Percentiles rank a stretch among this genome's conserved stretches.
phyloP scores from a whole-genome alignment of 2,888 invertebrate species.

The Lasioglossum zephyrum region DNA sequence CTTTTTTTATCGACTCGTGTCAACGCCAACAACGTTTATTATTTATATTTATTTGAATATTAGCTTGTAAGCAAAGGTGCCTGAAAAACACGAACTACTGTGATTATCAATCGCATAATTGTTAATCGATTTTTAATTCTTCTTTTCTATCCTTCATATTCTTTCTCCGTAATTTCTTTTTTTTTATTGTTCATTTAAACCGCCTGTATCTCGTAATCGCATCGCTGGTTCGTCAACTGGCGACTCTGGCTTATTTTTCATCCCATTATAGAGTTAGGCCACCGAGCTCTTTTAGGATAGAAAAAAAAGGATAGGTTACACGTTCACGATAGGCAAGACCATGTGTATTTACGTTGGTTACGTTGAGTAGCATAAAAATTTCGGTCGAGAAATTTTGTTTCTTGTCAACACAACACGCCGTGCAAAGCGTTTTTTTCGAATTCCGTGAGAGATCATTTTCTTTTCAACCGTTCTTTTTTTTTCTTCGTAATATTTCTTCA shows the following conservation, averaged over 20 bases:
- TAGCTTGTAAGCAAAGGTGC: conserved; percentile 81
- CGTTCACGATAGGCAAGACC: neutral
- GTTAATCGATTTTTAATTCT: conserved; percentile 74
- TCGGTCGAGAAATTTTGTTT: neutral
- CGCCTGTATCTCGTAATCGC: conserved; percentile 29
- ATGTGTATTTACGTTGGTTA: neutral
- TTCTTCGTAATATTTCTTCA: neutral
- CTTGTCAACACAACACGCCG: neutral
- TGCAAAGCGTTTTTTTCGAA: neutral
- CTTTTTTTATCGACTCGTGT: conserved; percentile 55
- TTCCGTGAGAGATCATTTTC: neutral
- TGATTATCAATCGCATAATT: conserved; percentile 82
- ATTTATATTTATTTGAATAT: conserved; percentile 82
- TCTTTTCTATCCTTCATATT: conserved; percentile 49
- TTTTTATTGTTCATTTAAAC: conserved; percentile 27
- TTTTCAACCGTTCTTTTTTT: neutral
- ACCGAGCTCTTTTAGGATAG: conserved; percentile 31
- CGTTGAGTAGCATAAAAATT: neutral
- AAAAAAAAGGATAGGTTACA: conserved; percentile 4
- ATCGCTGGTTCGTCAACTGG: conserved; percentile 55
- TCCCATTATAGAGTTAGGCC: conserved; percentile 69
- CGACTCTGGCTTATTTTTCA: conserved; percentile 68
- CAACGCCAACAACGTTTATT: conserved; percentile 58
- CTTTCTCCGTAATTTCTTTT: conserved; percentile 35
- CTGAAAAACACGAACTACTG: conserved; percentile 80